Conservation (phyloP, 2,888 invertebrate genomes). For the Eristalis arbustorum region DNA sequence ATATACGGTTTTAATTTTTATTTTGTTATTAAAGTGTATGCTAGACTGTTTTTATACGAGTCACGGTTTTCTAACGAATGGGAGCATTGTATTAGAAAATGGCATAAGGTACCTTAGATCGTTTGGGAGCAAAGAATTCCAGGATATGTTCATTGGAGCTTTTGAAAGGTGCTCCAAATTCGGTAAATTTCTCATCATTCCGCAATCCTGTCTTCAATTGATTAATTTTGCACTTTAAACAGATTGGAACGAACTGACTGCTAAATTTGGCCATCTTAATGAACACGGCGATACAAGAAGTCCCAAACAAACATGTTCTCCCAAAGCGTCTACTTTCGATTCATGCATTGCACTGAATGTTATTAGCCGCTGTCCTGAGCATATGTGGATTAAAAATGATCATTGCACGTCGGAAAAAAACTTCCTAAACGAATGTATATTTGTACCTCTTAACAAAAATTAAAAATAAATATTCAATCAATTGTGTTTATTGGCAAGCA, state of each 20-base stretch:
- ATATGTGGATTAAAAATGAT: neutral
- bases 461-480: neutral
- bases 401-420: conserved; percentile 17
- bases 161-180: conserved; percentile 55
- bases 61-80: conserved; percentile 56
- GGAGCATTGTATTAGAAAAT: conserved; percentile 39
- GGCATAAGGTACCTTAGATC: conserved; percentile 53
- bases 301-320: neutral
- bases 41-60: conserved; percentile 66
- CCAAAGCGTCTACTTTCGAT: neutral
- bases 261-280: neutral
- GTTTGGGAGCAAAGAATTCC: conserved; percentile 32
- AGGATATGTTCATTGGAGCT: conserved; percentile 42
- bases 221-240: neutral
- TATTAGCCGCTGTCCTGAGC: neutral
- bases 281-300: neutral
- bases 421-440: neutral
- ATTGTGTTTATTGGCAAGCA: neutral
- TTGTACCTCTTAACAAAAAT: neutral
- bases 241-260: neutral
- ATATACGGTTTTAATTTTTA: neutral
- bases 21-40: conserved; percentile 43
- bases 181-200: conserved; percentile 24
- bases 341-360: neutral
- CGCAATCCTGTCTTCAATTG: neutral